Conservation (phyloP, 1,140 invertebrate genomes). For the Hydropsyche tenuis region DNA sequence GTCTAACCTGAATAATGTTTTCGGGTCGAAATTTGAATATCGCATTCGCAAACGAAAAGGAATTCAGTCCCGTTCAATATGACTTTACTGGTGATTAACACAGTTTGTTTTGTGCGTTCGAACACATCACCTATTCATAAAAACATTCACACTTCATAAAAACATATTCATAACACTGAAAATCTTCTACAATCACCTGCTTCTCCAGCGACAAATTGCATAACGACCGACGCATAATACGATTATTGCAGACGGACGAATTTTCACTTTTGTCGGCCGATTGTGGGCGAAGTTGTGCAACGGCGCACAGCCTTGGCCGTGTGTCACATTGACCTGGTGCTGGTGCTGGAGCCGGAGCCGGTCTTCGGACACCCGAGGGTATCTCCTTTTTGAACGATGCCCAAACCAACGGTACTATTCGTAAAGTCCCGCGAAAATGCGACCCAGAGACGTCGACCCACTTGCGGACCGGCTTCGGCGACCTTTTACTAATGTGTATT, state of each 20-base stretch:
- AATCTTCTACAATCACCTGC: not conserved
- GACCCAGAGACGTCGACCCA: not conserved
- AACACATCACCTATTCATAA: no score
- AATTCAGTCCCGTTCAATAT: no score
- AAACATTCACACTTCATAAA: not conserved
- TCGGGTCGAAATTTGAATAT: no score
- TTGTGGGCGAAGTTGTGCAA: not conserved
- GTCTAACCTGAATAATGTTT: not conserved
- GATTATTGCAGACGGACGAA: not conserved
- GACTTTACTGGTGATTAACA: no score
- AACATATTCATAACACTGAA: not conserved
- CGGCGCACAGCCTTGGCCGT: constrained; percentile 24
- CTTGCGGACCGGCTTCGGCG: no score
- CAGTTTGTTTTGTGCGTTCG: no score
- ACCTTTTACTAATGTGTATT: no score
- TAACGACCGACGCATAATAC: not conserved
- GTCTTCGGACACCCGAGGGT: constrained; percentile 19
- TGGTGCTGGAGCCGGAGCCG: not conserved
- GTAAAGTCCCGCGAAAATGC: constrained; percentile 26
- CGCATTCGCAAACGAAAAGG: no score
- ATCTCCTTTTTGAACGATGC: not conserved
- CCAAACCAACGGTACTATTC: constrained; percentile 30
- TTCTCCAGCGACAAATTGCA: no score
- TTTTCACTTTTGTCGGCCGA: not conserved
- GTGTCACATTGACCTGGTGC: constrained; percentile 32